Conservation (phyloP, 2,888 invertebrate species). For the Idaea straminata region DNA sequence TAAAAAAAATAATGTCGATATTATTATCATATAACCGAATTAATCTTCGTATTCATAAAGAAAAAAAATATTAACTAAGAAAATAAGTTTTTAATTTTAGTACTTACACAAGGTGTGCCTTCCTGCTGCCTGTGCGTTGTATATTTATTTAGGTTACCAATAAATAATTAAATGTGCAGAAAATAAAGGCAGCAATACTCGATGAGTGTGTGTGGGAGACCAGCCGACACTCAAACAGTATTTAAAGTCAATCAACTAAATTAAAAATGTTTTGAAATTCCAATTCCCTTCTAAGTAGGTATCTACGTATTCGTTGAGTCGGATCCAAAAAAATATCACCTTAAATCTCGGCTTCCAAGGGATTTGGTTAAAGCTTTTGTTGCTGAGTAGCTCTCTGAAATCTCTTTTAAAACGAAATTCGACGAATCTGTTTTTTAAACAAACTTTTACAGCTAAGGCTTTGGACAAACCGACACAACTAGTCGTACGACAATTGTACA, state of each 20-base stretch:
- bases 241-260: not conserved
- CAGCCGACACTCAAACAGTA: not conserved
- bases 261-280: slow-evolving; percentile 11
- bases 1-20: no score
- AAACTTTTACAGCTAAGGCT: not conserved
- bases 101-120: no score
- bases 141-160: no score
- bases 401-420: slow-evolving; percentile 24
- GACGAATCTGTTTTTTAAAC: slow-evolving; percentile 18
- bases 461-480: not conserved
- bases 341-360: slow-evolving; percentile 30
- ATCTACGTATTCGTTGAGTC: slow-evolving; percentile 29
- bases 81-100: no score
- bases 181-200: no score
- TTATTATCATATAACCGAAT: no score
- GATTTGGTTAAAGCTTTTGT: slow-evolving; percentile 24
- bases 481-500: not conserved
- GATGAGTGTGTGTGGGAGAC: no score
- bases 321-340: slow-evolving; percentile 32
- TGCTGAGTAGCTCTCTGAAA: slow-evolving; percentile 26
- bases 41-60: no score
- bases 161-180: no score
- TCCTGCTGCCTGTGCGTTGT: no score
- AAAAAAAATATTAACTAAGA: no score
- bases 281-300: slow-evolving; percentile 21